A percentile compares a stretch with the other conserved stretches of the same genome.
Conservation (phyloP, 2,888 invertebrate species). For the Norana najaformis region DNA sequence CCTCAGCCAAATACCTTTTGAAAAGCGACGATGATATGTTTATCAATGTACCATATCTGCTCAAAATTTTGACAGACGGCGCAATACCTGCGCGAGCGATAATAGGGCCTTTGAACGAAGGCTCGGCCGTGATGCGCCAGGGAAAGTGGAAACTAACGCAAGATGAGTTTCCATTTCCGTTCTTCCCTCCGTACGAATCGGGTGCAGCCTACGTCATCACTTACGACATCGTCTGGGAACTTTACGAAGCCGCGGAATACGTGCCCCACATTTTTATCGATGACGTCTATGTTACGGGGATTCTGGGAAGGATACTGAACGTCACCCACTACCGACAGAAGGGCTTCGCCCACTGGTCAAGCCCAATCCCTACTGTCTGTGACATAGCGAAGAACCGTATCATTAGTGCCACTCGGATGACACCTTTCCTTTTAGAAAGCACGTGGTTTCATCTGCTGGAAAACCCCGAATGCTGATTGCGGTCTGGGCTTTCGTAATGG, state of each 20-base stretch:
- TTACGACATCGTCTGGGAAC: constrained; percentile 39
- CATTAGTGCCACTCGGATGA: constrained; percentile 39
- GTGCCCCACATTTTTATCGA: constrained; percentile 46
- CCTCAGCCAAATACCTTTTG: constrained; percentile 39
- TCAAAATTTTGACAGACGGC: constrained; percentile 29
- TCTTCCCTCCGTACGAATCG: constrained; percentile 45
- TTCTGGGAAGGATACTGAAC: constrained; percentile 43
- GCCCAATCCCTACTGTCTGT: constrained; percentile 36
- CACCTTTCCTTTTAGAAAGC: constrained; percentile 25
- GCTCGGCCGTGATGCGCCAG: constrained; percentile 38
- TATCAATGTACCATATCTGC: constrained; percentile 43
- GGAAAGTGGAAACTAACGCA: constrained; percentile 42
- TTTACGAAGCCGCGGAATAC: constrained; percentile 41
- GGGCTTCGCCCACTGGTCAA: constrained; percentile 45
- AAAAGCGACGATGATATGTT: constrained; percentile 48
- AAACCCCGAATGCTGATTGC: neutral
- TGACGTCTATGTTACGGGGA: constrained; percentile 49
- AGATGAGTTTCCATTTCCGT: constrained; percentile 41
- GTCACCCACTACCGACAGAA: constrained; percentile 39
- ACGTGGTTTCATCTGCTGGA: constrained; percentile 35
- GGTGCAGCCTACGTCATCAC: constrained; percentile 45
- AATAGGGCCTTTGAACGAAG: constrained; percentile 43
- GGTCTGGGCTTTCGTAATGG: neutral
- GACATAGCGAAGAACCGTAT: constrained; percentile 39
- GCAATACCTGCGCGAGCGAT: constrained; percentile 37